Conservation (phyloP, 2,888 invertebrate genomes). For the Leptogaster cylindrica region DNA sequence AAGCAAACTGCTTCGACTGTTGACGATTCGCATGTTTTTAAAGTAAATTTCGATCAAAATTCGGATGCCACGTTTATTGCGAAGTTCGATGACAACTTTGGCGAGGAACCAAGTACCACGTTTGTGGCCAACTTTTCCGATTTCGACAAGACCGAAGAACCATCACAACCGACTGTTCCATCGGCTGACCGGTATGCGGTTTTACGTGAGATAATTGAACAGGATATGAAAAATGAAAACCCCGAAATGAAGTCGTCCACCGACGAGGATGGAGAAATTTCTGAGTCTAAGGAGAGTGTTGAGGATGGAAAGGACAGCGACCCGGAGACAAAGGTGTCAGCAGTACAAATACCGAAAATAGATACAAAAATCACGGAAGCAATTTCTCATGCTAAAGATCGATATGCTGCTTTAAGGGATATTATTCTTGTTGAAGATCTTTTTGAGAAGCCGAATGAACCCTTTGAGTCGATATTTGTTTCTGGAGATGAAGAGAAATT, state of each 20-base stretch:
- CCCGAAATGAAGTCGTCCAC: constrained; percentile 50
- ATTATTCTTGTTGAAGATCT: constrained; percentile 71
- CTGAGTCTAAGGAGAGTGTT: not conserved
- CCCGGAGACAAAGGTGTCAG: constrained; percentile 56
- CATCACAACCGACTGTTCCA: constrained; percentile 58
- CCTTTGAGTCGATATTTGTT: not conserved
- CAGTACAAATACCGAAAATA: constrained; percentile 54
- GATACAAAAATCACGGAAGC: constrained; percentile 64
- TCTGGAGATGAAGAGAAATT: not conserved
- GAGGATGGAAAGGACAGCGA: constrained; percentile 1
- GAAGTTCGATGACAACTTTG: constrained; percentile 72
- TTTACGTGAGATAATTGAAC: constrained; percentile 84
- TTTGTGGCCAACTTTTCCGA: constrained; percentile 75
- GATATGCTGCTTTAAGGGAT: constrained; percentile 82
- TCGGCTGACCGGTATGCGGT: constrained; percentile 85
- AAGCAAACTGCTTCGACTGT: constrained; percentile 43
- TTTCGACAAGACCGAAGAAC: constrained; percentile 59
- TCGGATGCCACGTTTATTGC: constrained; percentile 63
- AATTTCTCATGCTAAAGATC: constrained; percentile 68
- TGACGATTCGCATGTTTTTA: constrained; percentile 56
- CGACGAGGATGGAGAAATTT: constrained; percentile 40
- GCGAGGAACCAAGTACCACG: constrained; percentile 59
- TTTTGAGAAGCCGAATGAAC: constrained; percentile 62
- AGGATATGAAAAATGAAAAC: constrained; percentile 65
- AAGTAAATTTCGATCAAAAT: constrained; percentile 59